Conservation (phyloP, 2,797 vertebrate species). For the Enteromius radiatus region DNA sequence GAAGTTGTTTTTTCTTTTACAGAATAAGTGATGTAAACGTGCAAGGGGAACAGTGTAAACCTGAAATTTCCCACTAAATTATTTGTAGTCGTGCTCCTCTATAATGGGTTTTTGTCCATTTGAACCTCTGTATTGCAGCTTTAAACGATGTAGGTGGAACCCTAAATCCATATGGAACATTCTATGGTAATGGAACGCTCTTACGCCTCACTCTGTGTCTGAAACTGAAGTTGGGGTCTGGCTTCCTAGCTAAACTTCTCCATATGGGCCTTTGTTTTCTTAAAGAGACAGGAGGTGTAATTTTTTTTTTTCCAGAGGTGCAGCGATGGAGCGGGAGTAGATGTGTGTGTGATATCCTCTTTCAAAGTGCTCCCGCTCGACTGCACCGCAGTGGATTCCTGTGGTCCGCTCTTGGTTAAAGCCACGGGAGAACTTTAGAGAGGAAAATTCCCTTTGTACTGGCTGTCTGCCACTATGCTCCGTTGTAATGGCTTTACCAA, state of each 20-base stretch:
- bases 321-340: slow-evolving; percentile 41
- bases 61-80: not conserved
- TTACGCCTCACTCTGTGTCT: slow-evolving; percentile 55
- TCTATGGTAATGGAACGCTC: slow-evolving; percentile 58
- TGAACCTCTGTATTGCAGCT: not conserved
- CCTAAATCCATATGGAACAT: slow-evolving; percentile 58
- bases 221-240: slow-evolving; percentile 60
- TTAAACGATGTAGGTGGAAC: slow-evolving; percentile 40
- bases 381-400: slow-evolving; percentile 76
- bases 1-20: not conserved
- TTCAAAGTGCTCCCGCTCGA: slow-evolving; percentile 71
- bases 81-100: not conserved
- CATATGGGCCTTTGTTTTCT: slow-evolving; percentile 66
- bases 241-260: slow-evolving; percentile 67
- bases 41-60: not conserved
- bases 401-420: slow-evolving; percentile 72
- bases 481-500: slow-evolving; percentile 79
- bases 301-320: slow-evolving; percentile 71
- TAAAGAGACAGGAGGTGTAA: slow-evolving; percentile 67
- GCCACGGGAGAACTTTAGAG: slow-evolving; percentile 72
- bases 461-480: slow-evolving; percentile 74
- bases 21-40: not conserved
- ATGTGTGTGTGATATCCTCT: slow-evolving; percentile 67
- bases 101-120: not conserved
- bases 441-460: slow-evolving; percentile 78